Evolutionary conservation across 2,113 vertebrate genomes (phyloP).

Genomic region (Glareola pratincola): DNA sequence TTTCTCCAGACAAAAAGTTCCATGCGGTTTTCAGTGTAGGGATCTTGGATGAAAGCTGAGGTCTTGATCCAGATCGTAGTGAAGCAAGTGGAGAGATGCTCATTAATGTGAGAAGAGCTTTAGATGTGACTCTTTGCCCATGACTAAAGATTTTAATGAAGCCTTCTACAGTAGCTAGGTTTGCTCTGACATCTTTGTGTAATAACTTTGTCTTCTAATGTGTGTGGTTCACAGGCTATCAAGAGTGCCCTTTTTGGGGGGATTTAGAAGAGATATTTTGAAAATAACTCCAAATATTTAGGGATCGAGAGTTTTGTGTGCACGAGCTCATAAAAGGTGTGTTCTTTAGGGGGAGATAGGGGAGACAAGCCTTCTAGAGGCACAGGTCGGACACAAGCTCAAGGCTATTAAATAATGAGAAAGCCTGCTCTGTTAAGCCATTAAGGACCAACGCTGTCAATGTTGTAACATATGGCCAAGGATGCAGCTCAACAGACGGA

Average conservation of each 20-base stretch:
- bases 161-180: neutral
- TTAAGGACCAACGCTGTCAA: neutral
- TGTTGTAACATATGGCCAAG: neutral
- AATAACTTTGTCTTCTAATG: neutral
- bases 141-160: neutral
- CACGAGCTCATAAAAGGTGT: neutral
- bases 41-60: neutral
- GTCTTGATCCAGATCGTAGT: neutral
- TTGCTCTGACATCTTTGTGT: neutral
- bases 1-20: neutral
- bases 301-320: neutral
- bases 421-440: neutral
- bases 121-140: neutral
- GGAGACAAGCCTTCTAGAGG: neutral
- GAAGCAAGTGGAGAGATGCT: neutral
- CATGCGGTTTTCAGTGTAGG: neutral
- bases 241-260: neutral
- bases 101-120: neutral
- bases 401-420: neutral
- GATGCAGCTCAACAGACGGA: neutral
- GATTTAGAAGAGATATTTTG: neutral
- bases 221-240: neutral
- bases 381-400: neutral
- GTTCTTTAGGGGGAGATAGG: neutral
- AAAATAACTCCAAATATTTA: neutral